Evolutionary conservation across 2,797 vertebrate species (phyloP), one percentile per base, ranked within the genome.

Genomic region (Craterocephalus amniculus): DNA sequence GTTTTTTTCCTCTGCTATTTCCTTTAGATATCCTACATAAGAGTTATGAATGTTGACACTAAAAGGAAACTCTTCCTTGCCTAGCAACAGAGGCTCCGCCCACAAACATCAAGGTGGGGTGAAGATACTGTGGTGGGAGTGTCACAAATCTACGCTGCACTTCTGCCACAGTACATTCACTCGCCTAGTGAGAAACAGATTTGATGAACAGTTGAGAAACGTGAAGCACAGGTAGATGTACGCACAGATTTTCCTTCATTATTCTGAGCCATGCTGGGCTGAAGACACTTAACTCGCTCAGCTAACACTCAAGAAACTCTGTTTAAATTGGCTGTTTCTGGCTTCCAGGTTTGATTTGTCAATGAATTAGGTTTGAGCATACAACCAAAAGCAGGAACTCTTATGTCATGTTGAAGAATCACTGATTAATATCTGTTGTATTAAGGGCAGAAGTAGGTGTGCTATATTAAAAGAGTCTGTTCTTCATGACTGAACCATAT

Each of bases 1-100:
- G 5, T 40, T 40, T 48, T 27, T 31, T 51, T 32, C 40, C 29
- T 14, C 52, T 54, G 20, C n/a, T 29, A 40, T 24, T 45, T 59
- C 16, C n/a, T 60, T 32, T 38, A 22, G n/a, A 7, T 43, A 22
- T 45, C 49, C 20, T 60, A 31, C 40, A 74, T 38, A 61, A 8
- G n/a, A 67, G 4, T 4, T 8, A 4, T 27, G 16, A 51, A 56
- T 14, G 43, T 54, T 48, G 29, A 35, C 3, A 3, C 20, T 61
- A 14, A 38, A 67, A 51, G 10, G 14, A 63, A 58, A 74, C 49
- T 22, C 36, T 27, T 31, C 48, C 29, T 49, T 62, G 40, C 60
- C 60, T 32, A 34, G 43, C 45, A 63, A 63, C 60, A 34, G 13
- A 29, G 29, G 31, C n/a, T 32, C 59, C 22, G 27, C 60, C 38